Conservation (phyloP, 2,113 vertebrate genomes). For the Grammomys dolichurus region DNA sequence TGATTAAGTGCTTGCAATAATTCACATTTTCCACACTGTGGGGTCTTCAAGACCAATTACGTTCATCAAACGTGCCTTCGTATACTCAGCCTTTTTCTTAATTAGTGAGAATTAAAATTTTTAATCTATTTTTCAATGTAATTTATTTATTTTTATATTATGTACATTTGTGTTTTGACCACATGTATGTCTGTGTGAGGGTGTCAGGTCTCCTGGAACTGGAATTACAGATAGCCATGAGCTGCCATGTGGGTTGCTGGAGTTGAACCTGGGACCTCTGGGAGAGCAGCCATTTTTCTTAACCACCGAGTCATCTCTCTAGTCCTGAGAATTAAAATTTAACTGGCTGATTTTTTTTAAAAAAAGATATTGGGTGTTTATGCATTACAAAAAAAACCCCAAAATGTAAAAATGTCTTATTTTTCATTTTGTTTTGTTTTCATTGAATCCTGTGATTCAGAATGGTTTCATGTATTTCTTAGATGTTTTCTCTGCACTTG, state of each 20-base stretch:
- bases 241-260: neutral
- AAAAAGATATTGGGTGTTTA: neutral
- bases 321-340: neutral
- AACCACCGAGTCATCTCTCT: neutral
- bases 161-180: neutral
- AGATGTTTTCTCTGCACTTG: conserved; percentile 23
- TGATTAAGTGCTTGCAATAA: conserved; percentile 17
- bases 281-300: neutral
- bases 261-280: neutral
- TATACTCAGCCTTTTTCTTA: neutral
- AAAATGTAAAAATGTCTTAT: neutral
- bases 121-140: neutral
- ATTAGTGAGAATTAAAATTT: conserved; percentile 32
- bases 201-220: neutral
- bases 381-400: neutral
- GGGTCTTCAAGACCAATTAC: neutral
- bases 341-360: neutral
- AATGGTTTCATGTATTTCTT: conserved; percentile 38
- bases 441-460: neutral
- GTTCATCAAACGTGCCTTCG: conserved; percentile 24
- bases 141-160: neutral
- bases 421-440: neutral
- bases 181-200: neutral
- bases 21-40: conserved; percentile 10
- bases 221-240: neutral